A percentile compares a stretch with the other conserved stretches of the same genome.
Conservation (phyloP, 2,113 vertebrate species). For the Aegotheles bennettii region DNA sequence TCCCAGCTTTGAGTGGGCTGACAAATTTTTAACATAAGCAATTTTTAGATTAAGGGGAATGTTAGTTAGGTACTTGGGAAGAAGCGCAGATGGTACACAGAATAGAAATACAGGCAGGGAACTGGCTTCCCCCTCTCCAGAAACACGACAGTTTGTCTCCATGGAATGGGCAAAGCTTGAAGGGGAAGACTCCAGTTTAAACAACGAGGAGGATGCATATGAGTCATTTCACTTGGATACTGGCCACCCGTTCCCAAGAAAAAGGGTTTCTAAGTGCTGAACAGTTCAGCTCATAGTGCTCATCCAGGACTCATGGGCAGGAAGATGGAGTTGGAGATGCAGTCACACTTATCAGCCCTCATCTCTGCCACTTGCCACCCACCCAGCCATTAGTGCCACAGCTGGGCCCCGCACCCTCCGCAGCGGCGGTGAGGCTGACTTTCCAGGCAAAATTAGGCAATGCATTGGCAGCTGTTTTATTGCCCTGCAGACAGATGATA, state of each 20-base stretch:
- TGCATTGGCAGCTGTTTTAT: neutral
- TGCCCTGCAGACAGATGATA: neutral
- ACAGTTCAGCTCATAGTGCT: neutral
- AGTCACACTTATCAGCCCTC: neutral
- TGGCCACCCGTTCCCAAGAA: neutral
- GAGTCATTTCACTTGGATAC: slow-evolving; percentile 3
- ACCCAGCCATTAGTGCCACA: neutral
- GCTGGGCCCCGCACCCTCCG: rapidly evolving
- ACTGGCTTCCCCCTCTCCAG: neutral
- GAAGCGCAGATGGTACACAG: neutral
- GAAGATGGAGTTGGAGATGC: neutral
- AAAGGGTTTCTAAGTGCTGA: neutral
- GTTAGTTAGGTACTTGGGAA: neutral
- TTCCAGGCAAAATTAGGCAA: neutral
- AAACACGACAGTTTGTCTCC: neutral
- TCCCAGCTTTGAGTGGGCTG: neutral
- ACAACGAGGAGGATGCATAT: neutral
- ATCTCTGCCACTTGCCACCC: neutral
- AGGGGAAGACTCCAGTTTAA: neutral
- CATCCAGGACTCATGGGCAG: neutral
- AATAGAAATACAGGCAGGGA: neutral
- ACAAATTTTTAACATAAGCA: neutral
- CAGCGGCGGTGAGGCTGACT: rapidly evolving
- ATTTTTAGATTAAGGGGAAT: neutral
- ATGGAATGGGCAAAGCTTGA: neutral